These are phyloP conservation scores for Ceratoteleas bidentatus DNA, from an alignment of 1,140 invertebrate genomes.

Conservation along the genomic window DNA sequence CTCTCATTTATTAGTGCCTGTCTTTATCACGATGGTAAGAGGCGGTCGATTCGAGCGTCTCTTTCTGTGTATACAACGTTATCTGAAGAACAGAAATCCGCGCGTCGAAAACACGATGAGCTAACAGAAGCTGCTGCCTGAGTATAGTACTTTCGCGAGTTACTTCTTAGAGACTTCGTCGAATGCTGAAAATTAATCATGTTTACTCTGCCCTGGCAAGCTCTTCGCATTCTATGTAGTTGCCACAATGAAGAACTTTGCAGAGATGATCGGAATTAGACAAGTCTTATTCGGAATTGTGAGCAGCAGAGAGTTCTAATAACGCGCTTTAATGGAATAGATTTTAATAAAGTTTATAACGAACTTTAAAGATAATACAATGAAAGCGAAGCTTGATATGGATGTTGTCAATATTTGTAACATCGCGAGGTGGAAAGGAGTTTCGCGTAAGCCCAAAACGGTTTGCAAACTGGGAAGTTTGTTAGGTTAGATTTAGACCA, in stretches of 20 bases:
- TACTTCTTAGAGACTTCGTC: slow-evolving; percentile 62
- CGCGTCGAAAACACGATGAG: slow-evolving; percentile 60
- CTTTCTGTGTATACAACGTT: slow-evolving; percentile 31
- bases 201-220: slow-evolving; percentile 61
- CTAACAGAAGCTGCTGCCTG: slow-evolving; percentile 54
- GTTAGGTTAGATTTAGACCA: too few species aligned
- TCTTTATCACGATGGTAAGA: slow-evolving; percentile 54
- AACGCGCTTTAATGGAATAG: slow-evolving; percentile 41
- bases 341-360: slow-evolving; percentile 38
- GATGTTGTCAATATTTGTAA: slow-evolving; percentile 4
- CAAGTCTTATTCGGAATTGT: slow-evolving; percentile 55
- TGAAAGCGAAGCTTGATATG: slow-evolving; percentile 8
- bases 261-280: slow-evolving; percentile 60
- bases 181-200: slow-evolving; percentile 68
- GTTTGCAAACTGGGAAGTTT: background rate
- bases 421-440: background rate
- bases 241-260: slow-evolving; percentile 59
- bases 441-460: background rate
- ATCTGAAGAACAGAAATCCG: slow-evolving; percentile 62
- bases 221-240: slow-evolving; percentile 50
- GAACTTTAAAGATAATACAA: slow-evolving; percentile 20
- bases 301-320: slow-evolving; percentile 50
- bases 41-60: slow-evolving; percentile 50
- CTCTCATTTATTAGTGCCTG: slow-evolving; percentile 53
- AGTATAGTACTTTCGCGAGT: slow-evolving; percentile 61